Evolutionary conservation across 1,140 invertebrate species (phyloP), one percentile per base, ranked within the genome.

Genomic region (Zaprionus capensis): DNA sequence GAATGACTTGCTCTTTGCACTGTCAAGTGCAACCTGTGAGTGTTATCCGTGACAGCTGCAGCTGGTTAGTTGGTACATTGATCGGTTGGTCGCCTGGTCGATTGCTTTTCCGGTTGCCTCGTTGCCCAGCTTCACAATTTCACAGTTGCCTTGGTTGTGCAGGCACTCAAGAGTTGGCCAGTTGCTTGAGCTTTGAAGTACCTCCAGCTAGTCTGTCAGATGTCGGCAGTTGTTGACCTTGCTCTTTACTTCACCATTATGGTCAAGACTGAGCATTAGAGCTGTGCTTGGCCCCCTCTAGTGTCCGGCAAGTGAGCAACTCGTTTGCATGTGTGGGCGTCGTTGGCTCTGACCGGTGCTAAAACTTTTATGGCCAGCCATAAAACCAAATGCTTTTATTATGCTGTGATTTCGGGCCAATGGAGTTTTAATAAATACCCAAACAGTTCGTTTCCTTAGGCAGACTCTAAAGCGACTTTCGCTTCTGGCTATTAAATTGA

Each of bases 1-100:
- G 71, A 72, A 86, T 77, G 80, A 71, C 71, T 70, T 61, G 26
- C 71, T 68, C 57, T 85, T 9, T 31, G 28, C 55, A 38, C 20
- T 46, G 41, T 74, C 51, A 61, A 84, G 64, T 53, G 70, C 63
- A 56, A 22, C 20, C 49, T 38, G 22, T 28, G 58, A 49, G 71
- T 62, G 36, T 49, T 44, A 11, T 14, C n/a, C 28, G 24, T 44
- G 34, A 36, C 41, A 62, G 69, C 56, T 76, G 70, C 26, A 61
- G 20, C 57, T 28, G 51, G 38, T 14, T 41, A 49, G 26, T 24
- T 28, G 31, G 20, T 53, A 49, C 11, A 20, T 24, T 51, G 46
- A 44, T 53, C 75, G 28, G 9, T 34, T 11, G 31, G 31, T 34
- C 31, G 31, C 31, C 31, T 34, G 31, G 31, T 34, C 31, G 31